A percentile compares a stretch with the other conserved stretches of the same genome.
Evolutionary conservation across 1,140 invertebrate species (phyloP).

Genomic region (Ceratina calcarata): DNA sequence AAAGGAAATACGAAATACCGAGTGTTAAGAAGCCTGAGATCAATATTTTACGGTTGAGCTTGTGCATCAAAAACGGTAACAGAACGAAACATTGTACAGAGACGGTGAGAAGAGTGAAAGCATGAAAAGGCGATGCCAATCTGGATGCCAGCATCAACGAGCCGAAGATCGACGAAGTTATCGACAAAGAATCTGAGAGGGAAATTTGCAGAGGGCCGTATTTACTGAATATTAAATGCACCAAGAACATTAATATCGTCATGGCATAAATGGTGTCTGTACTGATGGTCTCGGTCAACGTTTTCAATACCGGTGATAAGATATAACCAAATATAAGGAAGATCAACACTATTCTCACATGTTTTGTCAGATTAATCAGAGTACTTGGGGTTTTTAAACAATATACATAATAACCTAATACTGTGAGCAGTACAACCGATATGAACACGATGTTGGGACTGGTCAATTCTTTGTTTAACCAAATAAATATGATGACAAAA

Average conservation of each 20-base stretch:
- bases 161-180: constrained; percentile 95
- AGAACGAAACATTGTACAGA: constrained; percentile 94
- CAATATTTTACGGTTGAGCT: constrained; percentile 65
- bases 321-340: constrained; percentile 92
- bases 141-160: constrained; percentile 96
- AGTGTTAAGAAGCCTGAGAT: constrained; percentile 65
- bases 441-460: constrained; percentile 84
- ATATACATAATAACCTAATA: constrained; percentile 83
- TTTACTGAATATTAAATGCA: constrained; percentile 95
- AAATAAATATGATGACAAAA: constrained; percentile 88
- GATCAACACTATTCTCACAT: constrained; percentile 86
- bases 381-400: constrained; percentile 73
- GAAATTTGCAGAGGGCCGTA: constrained; percentile 92
- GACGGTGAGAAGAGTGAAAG: constrained; percentile 92
- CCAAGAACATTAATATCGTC: constrained; percentile 91
- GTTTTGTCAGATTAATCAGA: constrained; percentile 77
- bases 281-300: constrained; percentile 96
- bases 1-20: constrained; percentile 80
- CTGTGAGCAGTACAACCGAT: constrained; percentile 80
- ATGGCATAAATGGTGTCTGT: constrained; percentile 98
- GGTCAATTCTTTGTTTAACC: constrained; percentile 86
- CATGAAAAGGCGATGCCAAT: constrained; percentile 90
- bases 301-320: constrained; percentile 95
- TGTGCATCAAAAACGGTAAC: constrained; percentile 88
- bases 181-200: constrained; percentile 89